Conservation (phyloP, 2,113 vertebrate species). For the Crotalus helleri region DNA sequence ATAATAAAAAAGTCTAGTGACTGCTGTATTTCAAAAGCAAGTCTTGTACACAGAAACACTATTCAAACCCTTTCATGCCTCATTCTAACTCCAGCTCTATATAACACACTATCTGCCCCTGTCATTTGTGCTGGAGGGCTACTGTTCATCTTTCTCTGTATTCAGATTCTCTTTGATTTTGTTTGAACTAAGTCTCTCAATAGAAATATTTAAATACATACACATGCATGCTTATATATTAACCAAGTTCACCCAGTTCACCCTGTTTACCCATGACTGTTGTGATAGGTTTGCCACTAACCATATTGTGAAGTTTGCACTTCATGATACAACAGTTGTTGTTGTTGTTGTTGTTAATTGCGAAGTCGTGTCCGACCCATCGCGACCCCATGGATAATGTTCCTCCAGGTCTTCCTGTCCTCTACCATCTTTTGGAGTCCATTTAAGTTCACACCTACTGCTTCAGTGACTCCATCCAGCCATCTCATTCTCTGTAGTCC, state of each 20-base stretch:
- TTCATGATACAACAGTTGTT: no score
- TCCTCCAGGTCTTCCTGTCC: no score
- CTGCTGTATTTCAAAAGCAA: background rate
- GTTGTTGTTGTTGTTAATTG: no score
- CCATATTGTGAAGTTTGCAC: no score
- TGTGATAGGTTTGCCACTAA: no score
- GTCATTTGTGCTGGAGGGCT: background rate
- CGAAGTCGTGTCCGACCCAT: no score
- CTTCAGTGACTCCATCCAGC: no score
- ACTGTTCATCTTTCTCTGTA: background rate
- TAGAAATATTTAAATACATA: background rate
- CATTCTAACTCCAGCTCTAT: background rate
- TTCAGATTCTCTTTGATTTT: background rate
- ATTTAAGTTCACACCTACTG: no score
- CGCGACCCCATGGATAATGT: no score
- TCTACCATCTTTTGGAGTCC: no score
- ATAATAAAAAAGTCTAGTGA: background rate
- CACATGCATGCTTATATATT: background rate
- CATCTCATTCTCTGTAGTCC: no score
- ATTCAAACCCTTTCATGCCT: background rate
- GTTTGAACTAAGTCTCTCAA: background rate
- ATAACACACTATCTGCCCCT: background rate
- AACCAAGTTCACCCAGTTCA: background rate
- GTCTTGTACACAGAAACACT: background rate
- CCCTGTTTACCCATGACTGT: no score